phyloP scores from a whole-genome alignment of 2,113 vertebrate genomes.

The Nettapus auritus region DNA sequence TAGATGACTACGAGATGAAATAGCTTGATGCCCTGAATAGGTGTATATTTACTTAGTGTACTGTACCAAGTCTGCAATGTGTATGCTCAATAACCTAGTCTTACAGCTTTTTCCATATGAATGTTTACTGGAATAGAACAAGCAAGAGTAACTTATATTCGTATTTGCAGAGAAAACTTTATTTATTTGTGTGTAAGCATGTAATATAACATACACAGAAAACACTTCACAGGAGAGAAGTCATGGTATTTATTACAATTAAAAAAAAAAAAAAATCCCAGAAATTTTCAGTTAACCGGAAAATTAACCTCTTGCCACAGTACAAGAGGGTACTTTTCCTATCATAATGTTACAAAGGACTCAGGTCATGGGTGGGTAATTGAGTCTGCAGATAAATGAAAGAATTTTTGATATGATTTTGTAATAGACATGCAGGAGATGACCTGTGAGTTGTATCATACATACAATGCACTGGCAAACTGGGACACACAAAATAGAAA shows the following conservation, averaged over 20 bases:
- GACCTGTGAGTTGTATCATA: not conserved
- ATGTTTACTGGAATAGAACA: not conserved
- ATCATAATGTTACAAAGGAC: not conserved
- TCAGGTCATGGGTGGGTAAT: not conserved
- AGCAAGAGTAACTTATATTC: not conserved
- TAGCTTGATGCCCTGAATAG: not conserved
- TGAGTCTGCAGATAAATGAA: not conserved
- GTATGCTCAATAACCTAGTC: not conserved
- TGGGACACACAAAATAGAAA: not conserved
- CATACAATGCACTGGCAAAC: not conserved
- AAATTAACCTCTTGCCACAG: constrained; percentile 35
- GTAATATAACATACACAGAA: not conserved
- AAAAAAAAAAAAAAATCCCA: not conserved
- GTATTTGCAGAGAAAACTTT: not conserved
- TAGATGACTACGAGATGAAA: not conserved
- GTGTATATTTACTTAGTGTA: not conserved
- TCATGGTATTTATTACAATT: not conserved
- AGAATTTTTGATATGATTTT: constrained; percentile 10
- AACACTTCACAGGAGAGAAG: not conserved
- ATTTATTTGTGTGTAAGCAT: not conserved
- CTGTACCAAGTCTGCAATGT: not conserved
- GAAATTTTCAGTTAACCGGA: constrained; percentile 33
- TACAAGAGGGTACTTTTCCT: not conserved
- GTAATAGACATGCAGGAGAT: not conserved
- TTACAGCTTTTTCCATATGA: not conserved